Conservation (phyloP, 2,888 invertebrate genomes). For the Imbricaverruca yamaguchii region DNA sequence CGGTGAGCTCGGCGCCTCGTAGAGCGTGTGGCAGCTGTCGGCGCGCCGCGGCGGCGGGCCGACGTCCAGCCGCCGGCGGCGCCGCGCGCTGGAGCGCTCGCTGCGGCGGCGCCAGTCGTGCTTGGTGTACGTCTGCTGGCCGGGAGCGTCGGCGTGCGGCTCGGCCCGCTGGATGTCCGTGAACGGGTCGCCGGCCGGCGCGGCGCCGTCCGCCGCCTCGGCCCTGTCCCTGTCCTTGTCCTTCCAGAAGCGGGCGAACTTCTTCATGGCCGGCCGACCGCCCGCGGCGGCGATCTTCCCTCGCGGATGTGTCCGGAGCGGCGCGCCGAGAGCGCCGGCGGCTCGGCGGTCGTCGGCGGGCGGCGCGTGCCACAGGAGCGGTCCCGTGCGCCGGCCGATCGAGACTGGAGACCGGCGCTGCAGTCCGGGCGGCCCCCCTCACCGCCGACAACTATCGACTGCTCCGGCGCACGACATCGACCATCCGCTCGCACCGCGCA, state of each 20-base stretch:
- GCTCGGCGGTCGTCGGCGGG: too few relatives aligned
- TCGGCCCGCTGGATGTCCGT: conserved; percentile 5
- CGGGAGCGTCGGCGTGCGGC: not conserved
- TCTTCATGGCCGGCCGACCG: not conserved
- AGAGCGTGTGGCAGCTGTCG: not conserved
- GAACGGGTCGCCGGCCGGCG: not conserved
- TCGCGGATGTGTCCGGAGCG: too few relatives aligned
- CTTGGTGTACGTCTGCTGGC: not conserved
- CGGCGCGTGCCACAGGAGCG: too few relatives aligned
- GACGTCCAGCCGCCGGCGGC: not conserved
- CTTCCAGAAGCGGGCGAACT: conserved; percentile 4
- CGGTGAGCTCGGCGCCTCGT: not conserved
- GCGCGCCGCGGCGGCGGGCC: conserved; percentile 5
- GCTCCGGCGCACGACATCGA: not conserved
- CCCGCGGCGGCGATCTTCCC: not conserved
- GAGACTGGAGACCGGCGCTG: not conserved
- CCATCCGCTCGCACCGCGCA: not conserved
- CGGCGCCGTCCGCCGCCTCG: not conserved
- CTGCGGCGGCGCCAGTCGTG: conserved; percentile 13
- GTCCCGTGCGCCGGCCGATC: too few relatives aligned
- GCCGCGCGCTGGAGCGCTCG: not conserved
- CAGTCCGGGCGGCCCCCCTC: not conserved
- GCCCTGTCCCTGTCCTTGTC: not conserved
- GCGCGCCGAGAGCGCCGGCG: too few relatives aligned
- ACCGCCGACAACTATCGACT: too few relatives aligned